A percentile compares a stretch with the other conserved stretches of the same genome.
phyloP scores from a whole-genome alignment of 2,113 vertebrate species.

The Hemibagrus wyckioides region DNA sequence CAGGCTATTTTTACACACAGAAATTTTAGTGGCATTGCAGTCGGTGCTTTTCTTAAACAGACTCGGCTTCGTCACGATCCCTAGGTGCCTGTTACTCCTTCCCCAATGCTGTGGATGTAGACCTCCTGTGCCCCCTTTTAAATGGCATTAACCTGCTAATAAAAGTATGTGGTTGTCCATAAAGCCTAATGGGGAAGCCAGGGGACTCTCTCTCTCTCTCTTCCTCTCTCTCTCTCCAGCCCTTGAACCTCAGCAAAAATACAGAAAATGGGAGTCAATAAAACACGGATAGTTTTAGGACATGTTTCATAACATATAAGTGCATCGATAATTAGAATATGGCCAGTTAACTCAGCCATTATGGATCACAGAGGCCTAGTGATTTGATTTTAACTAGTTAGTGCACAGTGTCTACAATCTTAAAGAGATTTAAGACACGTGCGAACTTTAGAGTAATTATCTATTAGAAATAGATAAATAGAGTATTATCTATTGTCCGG shows the following conservation, averaged over 20 bases:
- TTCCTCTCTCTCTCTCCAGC: constrained; percentile 39
- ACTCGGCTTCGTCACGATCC: constrained; percentile 53
- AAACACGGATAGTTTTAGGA: constrained; percentile 60
- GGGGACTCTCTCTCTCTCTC: constrained; percentile 56
- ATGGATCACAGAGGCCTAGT: not conserved
- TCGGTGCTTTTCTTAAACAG: not conserved
- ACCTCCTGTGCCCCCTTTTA: constrained; percentile 65
- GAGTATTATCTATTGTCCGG: too few species aligned
- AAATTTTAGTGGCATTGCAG: not conserved
- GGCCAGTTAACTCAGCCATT: not conserved
- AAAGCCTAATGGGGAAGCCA: constrained; percentile 70
- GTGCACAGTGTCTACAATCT: not conserved
- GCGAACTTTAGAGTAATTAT: not conserved
- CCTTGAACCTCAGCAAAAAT: constrained; percentile 60
- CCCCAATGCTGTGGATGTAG: constrained; percentile 69
- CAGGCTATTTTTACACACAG: not conserved
- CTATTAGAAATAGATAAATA: too few species aligned
- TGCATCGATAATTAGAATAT: constrained; percentile 20
- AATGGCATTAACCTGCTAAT: constrained; percentile 75
- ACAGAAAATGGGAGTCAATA: constrained; percentile 65
- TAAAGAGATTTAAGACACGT: not conserved
- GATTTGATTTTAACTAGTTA: not conserved
- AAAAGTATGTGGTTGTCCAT: constrained; percentile 76
- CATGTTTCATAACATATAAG: constrained; percentile 37
- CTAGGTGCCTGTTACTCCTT: constrained; percentile 57